Base-by-base conservation (phyloP, 2,797 vertebrate species). In the Myiotriccus ornatus region DNA sequence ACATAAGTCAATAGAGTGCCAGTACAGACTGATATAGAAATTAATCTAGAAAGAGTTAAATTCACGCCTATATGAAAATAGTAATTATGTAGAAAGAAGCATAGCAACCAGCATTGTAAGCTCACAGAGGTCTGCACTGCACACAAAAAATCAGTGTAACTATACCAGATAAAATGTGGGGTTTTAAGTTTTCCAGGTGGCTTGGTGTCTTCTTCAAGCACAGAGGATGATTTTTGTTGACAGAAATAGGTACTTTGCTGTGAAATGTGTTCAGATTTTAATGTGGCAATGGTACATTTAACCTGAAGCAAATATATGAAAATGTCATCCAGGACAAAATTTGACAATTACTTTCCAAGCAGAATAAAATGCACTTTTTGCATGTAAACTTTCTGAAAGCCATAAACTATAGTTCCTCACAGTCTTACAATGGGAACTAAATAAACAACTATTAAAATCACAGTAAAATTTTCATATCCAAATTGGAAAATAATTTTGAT, bases 301-400 rank as follows among this genome's bases (percentile, higher is more conserved):
- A 88, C 87, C 89, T 88, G 69, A 34, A 95, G 94, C 70, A 95
- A 96, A 74, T 82, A 88, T 53, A 37, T 84, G 89, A 90, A 95
- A 97, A 97, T 97, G 91, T 94, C 91, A 93, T 84, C 67, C 67
- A 70, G 80, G 50, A 92, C 32, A 41, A 84, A 91, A 89, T 64
- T 92, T 74, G 46, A 85, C 87, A 88, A 93, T 90, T 91, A 49
- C 47, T 71, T 91, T 79, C 59, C 63, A 92, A 88, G 91, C 70
- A 94, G 93, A 94, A 90, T 37, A 82, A 92, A 94, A 88, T 77
- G 73, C 27, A 82, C 15, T 57, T 90, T 92, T 94, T 90, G 30
- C 47, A 67, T 82, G 18, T 79, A 83, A 88, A 20, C 9, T 76
- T 91, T 91, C 55, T 73, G 52, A 87, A 91, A 90, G 24, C 27